Evolutionary conservation across 2,797 vertebrate species (phyloP).

Genomic region (Pygocentrus nattereri): DNA sequence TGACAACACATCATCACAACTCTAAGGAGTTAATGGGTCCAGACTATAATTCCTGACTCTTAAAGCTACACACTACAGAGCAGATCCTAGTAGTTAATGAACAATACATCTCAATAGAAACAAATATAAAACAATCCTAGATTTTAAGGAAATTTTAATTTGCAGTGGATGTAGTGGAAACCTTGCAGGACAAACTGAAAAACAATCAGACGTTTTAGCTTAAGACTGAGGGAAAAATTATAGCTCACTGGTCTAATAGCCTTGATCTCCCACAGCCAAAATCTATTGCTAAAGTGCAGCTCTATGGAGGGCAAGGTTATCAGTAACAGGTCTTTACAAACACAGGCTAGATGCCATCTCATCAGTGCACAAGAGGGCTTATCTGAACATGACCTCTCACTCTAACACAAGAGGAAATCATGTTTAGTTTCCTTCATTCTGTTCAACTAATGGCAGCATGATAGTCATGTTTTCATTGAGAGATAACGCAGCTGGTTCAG

Average conservation of each 20-base stretch:
- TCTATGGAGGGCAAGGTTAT: conserved; percentile 24
- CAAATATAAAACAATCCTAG: neutral
- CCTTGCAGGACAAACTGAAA: neutral
- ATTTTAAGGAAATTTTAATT: too few relatives aligned
- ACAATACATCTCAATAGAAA: neutral
- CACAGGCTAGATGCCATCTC: conserved; percentile 26
- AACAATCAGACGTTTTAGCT: neutral
- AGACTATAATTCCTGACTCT: too few relatives aligned
- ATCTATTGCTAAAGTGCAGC: conserved; percentile 5
- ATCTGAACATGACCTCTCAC: conserved; percentile 29
- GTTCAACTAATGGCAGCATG: conserved; percentile 16
- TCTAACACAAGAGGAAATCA: conserved; percentile 27
- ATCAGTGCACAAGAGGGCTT: conserved; percentile 33
- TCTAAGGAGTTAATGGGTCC: too few relatives aligned
- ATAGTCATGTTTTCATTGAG: conserved; percentile 23
- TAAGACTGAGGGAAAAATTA: neutral
- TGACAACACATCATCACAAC: neutral
- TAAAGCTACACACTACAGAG: neutral
- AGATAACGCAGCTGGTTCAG: neutral
- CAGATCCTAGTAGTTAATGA: neutral
- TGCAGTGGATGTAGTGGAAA: too few relatives aligned
- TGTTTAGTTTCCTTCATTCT: conserved; percentile 25
- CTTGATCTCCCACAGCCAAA: conserved; percentile 8
- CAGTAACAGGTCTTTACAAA: conserved; percentile 35
- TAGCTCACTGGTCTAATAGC: neutral